Conservation (phyloP, 2,113 vertebrate genomes). For the Philantomba maxwellii region DNA sequence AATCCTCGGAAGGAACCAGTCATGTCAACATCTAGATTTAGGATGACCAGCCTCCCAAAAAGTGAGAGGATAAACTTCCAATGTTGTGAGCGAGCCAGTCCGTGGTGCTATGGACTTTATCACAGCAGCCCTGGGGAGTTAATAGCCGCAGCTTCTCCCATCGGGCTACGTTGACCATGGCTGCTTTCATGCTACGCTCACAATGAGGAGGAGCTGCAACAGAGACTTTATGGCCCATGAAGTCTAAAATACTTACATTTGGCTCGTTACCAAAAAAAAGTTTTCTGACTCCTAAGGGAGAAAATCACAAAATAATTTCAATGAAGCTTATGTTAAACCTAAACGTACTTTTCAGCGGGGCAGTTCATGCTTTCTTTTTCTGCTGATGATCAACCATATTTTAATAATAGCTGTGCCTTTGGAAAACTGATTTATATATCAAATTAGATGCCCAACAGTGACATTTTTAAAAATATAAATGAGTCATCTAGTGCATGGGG, state of each 20-base stretch:
- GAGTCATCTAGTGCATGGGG: neutral
- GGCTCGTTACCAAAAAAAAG: neutral
- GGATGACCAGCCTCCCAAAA: neutral
- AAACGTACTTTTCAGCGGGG: neutral
- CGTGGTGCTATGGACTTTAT: too few relatives aligned
- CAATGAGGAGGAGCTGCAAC: neutral
- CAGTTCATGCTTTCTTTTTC: neutral
- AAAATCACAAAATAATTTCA: neutral
- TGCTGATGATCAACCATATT: neutral
- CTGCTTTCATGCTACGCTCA: rapidly evolving
- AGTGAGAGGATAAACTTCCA: neutral
- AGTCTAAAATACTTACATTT: neutral
- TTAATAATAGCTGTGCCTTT: neutral
- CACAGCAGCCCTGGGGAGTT: neutral
- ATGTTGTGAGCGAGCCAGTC: neutral
- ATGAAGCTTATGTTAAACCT: neutral
- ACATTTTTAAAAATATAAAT: neutral
- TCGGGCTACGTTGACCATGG: neutral
- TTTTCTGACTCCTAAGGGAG: neutral
- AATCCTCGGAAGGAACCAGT: neutral
- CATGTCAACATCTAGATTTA: neutral
- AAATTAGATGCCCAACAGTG: neutral
- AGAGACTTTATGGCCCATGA: neutral
- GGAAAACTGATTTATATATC: neutral
- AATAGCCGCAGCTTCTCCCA: neutral